phyloP scores from a whole-genome alignment of 2,888 invertebrate species.

The Acleris emargana region DNA sequence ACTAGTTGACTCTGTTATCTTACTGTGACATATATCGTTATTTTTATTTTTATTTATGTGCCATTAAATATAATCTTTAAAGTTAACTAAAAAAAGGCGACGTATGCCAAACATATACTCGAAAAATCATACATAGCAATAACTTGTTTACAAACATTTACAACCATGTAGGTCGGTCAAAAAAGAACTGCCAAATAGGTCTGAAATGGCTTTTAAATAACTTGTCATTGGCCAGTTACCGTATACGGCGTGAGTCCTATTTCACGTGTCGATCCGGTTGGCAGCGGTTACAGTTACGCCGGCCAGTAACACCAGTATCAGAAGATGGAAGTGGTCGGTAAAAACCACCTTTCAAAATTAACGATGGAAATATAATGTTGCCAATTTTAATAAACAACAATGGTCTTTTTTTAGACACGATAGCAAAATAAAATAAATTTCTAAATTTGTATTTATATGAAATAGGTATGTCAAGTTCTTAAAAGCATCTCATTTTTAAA shows the following conservation, averaged over 20 bases:
- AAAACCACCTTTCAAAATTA: slow-evolving; percentile 22
- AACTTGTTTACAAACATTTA: slow-evolving; percentile 5
- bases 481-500: no score
- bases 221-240: slow-evolving; percentile 48
- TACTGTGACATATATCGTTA: no score
- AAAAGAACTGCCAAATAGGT: slow-evolving; percentile 27
- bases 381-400: no score
- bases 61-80: no score
- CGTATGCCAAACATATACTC: no score
- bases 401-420: no score
- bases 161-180: slow-evolving; percentile 6
- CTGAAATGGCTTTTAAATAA: slow-evolving; percentile 41
- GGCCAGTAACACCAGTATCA: slow-evolving; percentile 27
- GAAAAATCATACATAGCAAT: neutral
- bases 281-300: slow-evolving; percentile 52
- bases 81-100: no score
- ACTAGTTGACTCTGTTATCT: no score
- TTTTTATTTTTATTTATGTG: no score
- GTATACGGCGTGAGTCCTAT: slow-evolving; percentile 51
- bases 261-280: slow-evolving; percentile 51
- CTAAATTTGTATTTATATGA: no score
- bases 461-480: no score
- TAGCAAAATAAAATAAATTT: no score
- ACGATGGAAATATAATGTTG: slow-evolving; percentile 1
- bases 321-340: slow-evolving; percentile 13